Conservation (phyloP, 2,888 invertebrate genomes). For the Deroplatys truncata region DNA sequence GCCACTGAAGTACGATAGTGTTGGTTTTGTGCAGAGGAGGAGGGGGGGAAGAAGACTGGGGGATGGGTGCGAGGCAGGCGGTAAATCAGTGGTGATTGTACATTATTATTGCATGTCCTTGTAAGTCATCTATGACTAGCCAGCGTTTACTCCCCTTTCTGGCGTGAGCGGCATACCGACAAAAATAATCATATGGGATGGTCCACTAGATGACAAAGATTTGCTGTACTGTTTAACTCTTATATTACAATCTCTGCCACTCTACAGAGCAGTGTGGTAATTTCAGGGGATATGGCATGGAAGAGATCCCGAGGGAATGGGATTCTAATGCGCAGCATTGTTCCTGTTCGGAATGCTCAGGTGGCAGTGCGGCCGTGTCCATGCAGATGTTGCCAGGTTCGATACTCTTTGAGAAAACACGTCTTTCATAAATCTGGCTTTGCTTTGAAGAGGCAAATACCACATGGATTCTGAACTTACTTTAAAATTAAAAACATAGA, state of each 20-base stretch:
- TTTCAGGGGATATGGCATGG: neutral
- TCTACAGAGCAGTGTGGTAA: neutral
- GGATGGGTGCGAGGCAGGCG: neutral
- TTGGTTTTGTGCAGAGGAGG: neutral
- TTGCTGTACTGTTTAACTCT: neutral
- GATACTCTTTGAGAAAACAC: neutral
- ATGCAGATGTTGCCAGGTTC: neutral
- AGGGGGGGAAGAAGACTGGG: neutral
- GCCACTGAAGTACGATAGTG: neutral
- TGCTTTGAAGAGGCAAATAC: too few species aligned
- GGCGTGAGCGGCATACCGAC: neutral
- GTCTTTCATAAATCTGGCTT: too few species aligned
- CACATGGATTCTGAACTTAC: too few species aligned
- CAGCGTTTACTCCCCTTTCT: neutral
- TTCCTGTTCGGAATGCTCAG: neutral
- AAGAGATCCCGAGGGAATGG: neutral
- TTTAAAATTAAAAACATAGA: too few species aligned
- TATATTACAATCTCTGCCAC: neutral
- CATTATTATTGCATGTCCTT: slow-evolving; percentile 3
- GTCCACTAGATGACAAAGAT: neutral
- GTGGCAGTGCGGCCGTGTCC: neutral
- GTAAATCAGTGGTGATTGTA: slow-evolving; percentile 7
- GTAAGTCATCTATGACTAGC: slow-evolving; percentile 1
- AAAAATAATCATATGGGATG: neutral
- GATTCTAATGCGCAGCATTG: neutral